These are phyloP conservation scores for Cosmopolites sordidus DNA, from an alignment of 2,888 invertebrate species.

Conservation along the genomic window DNA sequence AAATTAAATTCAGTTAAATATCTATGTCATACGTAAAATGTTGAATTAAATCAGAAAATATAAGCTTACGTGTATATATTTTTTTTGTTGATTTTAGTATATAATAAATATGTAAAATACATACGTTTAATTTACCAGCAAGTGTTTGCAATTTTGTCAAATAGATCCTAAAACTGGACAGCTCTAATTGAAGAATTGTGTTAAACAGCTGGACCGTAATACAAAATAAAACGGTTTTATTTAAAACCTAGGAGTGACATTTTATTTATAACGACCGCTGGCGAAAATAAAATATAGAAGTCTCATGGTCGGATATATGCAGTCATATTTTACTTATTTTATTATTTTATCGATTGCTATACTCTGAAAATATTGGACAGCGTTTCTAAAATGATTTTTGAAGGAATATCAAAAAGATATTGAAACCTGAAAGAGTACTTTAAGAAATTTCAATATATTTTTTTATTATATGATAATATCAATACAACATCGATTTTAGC, in stretches of 20 bases:
- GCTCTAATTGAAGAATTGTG: not conserved
- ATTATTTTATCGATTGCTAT: too few species aligned
- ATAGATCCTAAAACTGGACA: not conserved
- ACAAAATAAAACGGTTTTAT: not conserved
- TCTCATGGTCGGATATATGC: too few species aligned
- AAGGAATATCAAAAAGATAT: too few species aligned
- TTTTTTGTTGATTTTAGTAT: not conserved
- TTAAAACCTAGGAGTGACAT: not conserved
- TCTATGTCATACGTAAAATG: not conserved
- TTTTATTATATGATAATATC: too few species aligned
- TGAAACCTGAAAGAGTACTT: too few species aligned
- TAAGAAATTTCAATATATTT: too few species aligned
- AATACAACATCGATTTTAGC: too few species aligned
- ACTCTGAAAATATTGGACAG: too few species aligned
- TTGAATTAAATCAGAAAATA: not conserved
- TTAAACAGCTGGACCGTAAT: constrained; percentile 1
- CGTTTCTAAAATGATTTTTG: too few species aligned
- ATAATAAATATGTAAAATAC: not conserved
- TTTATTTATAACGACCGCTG: not conserved
- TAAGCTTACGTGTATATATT: not conserved
- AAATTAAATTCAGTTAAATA: not conserved
- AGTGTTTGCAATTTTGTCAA: not conserved
- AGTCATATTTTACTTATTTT: too few species aligned
- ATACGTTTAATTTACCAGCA: not conserved
- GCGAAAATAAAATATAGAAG: not conserved